Percentiles rank a stretch among this genome's conserved stretches.
Evolutionary conservation across 2,888 invertebrate genomes (phyloP).

Genomic region (Tiliacea aurago): DNA sequence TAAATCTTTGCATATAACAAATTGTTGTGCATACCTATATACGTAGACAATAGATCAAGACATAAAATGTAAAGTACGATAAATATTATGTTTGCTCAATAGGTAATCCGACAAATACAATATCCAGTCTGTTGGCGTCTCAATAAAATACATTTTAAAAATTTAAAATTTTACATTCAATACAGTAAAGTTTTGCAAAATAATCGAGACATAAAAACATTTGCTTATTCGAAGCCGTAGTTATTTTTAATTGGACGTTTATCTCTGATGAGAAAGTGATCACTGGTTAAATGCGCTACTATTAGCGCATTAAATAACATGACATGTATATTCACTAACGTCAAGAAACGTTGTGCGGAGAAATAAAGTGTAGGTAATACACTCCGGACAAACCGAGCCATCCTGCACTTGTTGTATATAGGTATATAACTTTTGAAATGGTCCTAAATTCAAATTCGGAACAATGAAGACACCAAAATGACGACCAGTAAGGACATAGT

Average conservation of each 20-base stretch:
- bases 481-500: background rate
- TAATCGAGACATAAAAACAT: background rate
- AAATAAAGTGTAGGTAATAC: background rate
- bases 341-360: background rate
- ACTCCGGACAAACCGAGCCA: background rate
- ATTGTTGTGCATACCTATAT: background rate
- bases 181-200: slow-evolving; percentile 3
- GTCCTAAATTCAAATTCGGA: background rate
- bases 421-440: background rate
- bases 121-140: too few species aligned
- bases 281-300: background rate
- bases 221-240: slow-evolving; percentile 6
- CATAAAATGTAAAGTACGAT: background rate
- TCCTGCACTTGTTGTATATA: background rate
- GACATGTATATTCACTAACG: background rate
- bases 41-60: background rate
- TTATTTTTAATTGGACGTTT: slow-evolving; percentile 11
- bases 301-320: background rate
- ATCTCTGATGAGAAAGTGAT: background rate
- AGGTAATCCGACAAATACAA: background rate
- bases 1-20: background rate
- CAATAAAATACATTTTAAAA: too few species aligned
- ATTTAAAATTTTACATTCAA: too few species aligned
- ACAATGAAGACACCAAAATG: background rate
- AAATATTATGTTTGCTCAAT: background rate